Evolutionary conservation across 2,888 invertebrate genomes (phyloP).

Genomic region (Scaptomyza polygonia): DNA sequence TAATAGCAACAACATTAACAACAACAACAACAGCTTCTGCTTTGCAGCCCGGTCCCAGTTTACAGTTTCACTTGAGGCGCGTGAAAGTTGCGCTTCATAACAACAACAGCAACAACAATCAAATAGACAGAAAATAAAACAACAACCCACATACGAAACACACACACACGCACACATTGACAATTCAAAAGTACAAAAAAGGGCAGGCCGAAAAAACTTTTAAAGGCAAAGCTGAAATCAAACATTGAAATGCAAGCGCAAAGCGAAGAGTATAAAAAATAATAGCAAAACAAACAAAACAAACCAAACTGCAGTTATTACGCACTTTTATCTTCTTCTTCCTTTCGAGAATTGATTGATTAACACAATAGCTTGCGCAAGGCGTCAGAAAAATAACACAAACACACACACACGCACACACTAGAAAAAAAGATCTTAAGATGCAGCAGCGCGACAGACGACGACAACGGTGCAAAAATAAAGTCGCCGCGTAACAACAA

Average conservation of each 20-base stretch:
- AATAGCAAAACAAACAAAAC: conserved; percentile 20
- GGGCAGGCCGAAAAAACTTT: conserved; percentile 38
- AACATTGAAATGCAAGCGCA: conserved; percentile 7
- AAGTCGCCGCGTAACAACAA: conserved; percentile 10
- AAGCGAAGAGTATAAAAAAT: conserved; percentile 12
- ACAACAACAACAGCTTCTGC: conserved; percentile 27
- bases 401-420: background rate
- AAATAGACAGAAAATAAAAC: conserved; percentile 17
- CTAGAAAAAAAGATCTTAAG: conserved; percentile 16
- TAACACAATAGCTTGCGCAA: conserved; percentile 49
- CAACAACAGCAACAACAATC: conserved; percentile 41
- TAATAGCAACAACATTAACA: conserved; percentile 13
- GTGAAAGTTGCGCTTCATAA: conserved; percentile 72
- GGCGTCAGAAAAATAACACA: conserved; percentile 10
- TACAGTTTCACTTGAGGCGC: conserved; percentile 74
- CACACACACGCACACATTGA: conserved; percentile 2
- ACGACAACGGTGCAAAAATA: conserved; percentile 19
- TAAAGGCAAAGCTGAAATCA: conserved; percentile 5
- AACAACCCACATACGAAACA: conserved; percentile 16
- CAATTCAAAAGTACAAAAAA: conserved; percentile 32
- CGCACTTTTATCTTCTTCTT: conserved; percentile 55
- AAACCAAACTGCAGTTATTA: conserved; percentile 47
- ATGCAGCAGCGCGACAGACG: conserved; percentile 38
- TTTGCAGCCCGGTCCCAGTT: conserved; percentile 50
- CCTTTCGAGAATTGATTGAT: conserved; percentile 20